Conservation (phyloP, 2,888 invertebrate species). For the Cetonia aurata region DNA sequence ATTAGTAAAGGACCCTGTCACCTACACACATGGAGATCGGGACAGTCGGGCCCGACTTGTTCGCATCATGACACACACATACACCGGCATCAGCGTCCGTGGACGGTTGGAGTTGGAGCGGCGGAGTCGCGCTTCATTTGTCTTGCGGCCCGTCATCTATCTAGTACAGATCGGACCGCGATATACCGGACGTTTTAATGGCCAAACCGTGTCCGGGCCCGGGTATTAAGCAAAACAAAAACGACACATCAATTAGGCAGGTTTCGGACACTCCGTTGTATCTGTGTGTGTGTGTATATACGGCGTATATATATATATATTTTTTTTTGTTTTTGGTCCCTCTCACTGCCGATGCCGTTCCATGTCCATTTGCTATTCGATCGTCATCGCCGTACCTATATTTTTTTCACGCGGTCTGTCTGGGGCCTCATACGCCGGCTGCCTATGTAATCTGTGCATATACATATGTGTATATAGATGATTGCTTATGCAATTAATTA, state of each 20-base stretch:
- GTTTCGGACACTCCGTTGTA: slow-evolving; percentile 62
- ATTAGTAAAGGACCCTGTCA: no score
- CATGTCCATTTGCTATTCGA: slow-evolving; percentile 31
- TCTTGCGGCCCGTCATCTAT: slow-evolving; percentile 72
- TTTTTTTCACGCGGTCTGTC: slow-evolving; percentile 38
- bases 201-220: slow-evolving; percentile 75
- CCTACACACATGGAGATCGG: neutral
- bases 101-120: slow-evolving; percentile 48
- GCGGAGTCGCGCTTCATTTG: slow-evolving; percentile 64
- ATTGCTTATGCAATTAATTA: neutral
- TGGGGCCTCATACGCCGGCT: neutral
- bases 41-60: neutral
- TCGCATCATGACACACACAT: slow-evolving; percentile 9
- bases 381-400: slow-evolving; percentile 21
- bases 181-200: slow-evolving; percentile 77
- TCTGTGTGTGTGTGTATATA: neutral
- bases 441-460: no score
- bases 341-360: slow-evolving; percentile 48
- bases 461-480: slow-evolving; percentile 8
- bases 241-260: slow-evolving; percentile 78
- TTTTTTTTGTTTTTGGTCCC: slow-evolving; percentile 53
- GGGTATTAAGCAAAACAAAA: slow-evolving; percentile 76
- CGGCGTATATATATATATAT: no score
- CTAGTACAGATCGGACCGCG: slow-evolving; percentile 73
- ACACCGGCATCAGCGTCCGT: slow-evolving; percentile 28